Evolutionary conservation across 2,888 invertebrate species (phyloP).

Genomic region (Patella ulyssiponensis): DNA sequence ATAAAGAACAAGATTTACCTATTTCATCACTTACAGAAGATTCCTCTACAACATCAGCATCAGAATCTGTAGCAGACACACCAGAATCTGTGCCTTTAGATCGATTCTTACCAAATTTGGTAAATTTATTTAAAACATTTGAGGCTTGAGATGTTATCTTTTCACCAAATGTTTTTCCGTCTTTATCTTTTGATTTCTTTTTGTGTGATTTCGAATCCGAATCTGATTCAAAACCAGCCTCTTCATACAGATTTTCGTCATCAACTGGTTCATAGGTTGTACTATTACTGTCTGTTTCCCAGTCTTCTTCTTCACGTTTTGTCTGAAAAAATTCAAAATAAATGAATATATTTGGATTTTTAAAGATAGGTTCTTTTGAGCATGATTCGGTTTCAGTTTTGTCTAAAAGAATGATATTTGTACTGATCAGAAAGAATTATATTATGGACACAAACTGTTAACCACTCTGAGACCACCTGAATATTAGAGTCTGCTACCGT

Average conservation of each 20-base stretch:
- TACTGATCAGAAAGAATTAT: too few species aligned
- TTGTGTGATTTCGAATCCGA: slow-evolving; percentile 20
- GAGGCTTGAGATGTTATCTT: slow-evolving; percentile 38
- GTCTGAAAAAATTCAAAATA: slow-evolving; percentile 18
- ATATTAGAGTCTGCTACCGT: too few species aligned
- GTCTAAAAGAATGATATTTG: too few species aligned
- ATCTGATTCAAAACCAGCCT: slow-evolving; percentile 27
- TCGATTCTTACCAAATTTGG: slow-evolving; percentile 1
- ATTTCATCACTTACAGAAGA: slow-evolving; percentile 31
- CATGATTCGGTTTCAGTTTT: too few species aligned
- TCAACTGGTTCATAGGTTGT: slow-evolving; percentile 35
- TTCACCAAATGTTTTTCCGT: slow-evolving; percentile 26
- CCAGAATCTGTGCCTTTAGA: slow-evolving; percentile 40
- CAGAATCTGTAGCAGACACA: slow-evolving; percentile 48
- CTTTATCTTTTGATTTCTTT: slow-evolving; percentile 29
- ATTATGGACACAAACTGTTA: too few species aligned
- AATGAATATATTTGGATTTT: neutral
- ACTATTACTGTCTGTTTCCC: slow-evolving; percentile 34
- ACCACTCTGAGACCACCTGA: too few species aligned
- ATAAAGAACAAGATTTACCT: slow-evolving; percentile 33
- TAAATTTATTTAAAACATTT: slow-evolving; percentile 30
- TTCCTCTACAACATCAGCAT: slow-evolving; percentile 42
- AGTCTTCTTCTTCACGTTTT: slow-evolving; percentile 35
- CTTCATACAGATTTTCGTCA: slow-evolving; percentile 40
- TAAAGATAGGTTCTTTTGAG: too few species aligned